A percentile compares a stretch with the other conserved stretches of the same genome.
These are phyloP conservation scores for Drosophila pseudotakahashii DNA, from an alignment of 2,888 invertebrate genomes.

Conservation along the genomic window DNA sequence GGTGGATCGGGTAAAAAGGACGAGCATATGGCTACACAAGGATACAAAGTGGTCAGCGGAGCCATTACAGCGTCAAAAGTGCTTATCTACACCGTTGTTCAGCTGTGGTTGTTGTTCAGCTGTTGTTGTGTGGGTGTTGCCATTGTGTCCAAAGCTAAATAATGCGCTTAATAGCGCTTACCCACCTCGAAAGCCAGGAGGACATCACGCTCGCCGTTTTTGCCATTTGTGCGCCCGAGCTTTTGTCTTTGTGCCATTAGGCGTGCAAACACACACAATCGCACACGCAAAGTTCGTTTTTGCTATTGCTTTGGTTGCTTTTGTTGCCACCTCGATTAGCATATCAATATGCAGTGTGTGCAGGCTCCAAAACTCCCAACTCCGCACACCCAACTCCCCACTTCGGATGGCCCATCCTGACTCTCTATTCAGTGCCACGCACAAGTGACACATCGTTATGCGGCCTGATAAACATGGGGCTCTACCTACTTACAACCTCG, in stretches of 20 bases:
- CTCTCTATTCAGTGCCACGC: slow-evolving; percentile 36
- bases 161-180: slow-evolving; percentile 78
- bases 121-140: slow-evolving; percentile 39
- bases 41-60: slow-evolving; percentile 62
- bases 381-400: neutral
- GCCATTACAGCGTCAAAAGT: slow-evolving; percentile 62
- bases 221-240: slow-evolving; percentile 57
- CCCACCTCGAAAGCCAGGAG: slow-evolving; percentile 50
- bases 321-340: slow-evolving; percentile 69
- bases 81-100: slow-evolving; percentile 68
- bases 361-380: slow-evolving; percentile 6
- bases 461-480: slow-evolving; percentile 61
- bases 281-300: slow-evolving; percentile 56
- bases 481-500: slow-evolving; percentile 24
- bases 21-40: slow-evolving; percentile 33
- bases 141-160: slow-evolving; percentile 59
- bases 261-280: slow-evolving; percentile 42
- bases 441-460: slow-evolving; percentile 76
- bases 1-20: slow-evolving; percentile 21
- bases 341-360: slow-evolving; percentile 74
- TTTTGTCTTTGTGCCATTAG: slow-evolving; percentile 71
- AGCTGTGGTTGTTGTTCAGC: slow-evolving; percentile 25
- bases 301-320: slow-evolving; percentile 10
- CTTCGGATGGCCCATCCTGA: neutral
- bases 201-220: slow-evolving; percentile 57